Percentiles rank a stretch among this genome's conserved stretches.
phyloP scores from a whole-genome alignment of 2,888 invertebrate genomes.

The Gastrophysa polygoni region DNA sequence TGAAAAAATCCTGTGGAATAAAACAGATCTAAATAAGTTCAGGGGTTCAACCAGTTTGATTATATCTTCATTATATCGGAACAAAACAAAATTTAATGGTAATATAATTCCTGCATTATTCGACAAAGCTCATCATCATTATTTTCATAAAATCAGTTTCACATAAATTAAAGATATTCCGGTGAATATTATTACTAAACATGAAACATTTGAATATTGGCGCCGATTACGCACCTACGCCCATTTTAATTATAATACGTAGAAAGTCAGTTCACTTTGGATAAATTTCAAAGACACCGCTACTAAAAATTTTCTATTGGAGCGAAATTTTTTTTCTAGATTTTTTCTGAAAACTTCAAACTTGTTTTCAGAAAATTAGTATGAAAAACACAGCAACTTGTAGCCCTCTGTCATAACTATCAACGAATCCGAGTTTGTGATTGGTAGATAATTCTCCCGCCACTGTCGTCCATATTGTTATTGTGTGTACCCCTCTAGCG shows the following conservation, averaged over 20 bases:
- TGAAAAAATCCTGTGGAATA: no score
- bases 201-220: not conserved
- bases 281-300: not conserved
- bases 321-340: no score
- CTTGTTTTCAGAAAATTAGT: not conserved
- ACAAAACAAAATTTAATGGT: no score
- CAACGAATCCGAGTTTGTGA: conserved; percentile 31
- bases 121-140: no score
- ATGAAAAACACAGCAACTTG: conserved; percentile 6
- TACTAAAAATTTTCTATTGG: not conserved
- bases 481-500: conserved; percentile 55
- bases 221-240: not conserved
- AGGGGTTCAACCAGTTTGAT: no score
- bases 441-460: conserved; percentile 49
- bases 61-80: no score
- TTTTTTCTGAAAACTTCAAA: not conserved
- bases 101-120: no score
- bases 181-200: no score
- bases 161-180: no score
- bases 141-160: no score
- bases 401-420: conserved; percentile 29
- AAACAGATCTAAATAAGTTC: no score
- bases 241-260: not conserved
- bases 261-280: not conserved
- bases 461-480: conserved; percentile 48